Conservation (phyloP, 2,113 vertebrate species). For the Muntiacus muntjak region DNA sequence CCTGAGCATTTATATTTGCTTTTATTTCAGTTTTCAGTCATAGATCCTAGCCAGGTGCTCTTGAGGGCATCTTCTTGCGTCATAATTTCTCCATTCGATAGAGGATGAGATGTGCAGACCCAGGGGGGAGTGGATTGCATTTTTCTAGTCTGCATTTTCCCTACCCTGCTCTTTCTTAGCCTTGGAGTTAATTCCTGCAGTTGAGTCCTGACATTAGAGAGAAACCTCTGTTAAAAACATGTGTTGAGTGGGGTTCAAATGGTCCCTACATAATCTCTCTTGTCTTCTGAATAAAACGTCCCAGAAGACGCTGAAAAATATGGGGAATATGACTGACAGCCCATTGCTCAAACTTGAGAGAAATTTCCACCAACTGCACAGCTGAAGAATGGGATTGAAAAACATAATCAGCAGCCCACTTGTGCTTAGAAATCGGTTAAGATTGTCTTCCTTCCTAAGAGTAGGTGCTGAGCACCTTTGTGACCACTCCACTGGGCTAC, state of each 20-base stretch:
- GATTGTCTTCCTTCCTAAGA: neutral
- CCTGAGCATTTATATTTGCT: neutral
- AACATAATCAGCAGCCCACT: neutral
- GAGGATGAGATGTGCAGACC: neutral
- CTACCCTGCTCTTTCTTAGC: neutral
- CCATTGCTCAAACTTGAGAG: neutral
- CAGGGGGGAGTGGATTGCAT: neutral
- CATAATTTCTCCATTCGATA: neutral
- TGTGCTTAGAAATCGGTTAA: neutral
- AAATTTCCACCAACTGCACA: neutral
- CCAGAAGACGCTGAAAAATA: neutral
- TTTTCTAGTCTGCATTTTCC: neutral
- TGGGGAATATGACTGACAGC: neutral
- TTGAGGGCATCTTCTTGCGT: neutral
- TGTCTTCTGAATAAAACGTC: neutral
- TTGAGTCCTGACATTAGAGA: neutral
- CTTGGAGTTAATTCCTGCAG: neutral
- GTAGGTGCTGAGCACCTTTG: neutral
- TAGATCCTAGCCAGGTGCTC: neutral
- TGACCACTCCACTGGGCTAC: neutral
- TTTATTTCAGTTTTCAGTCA: conserved; percentile 9
- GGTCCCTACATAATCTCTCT: neutral
- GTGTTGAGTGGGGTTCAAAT: neutral
- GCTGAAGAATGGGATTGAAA: neutral
- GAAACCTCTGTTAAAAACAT: neutral